Evolutionary conservation across 1,140 invertebrate genomes (phyloP).

Genomic region (Drosophila pruinosa): DNA sequence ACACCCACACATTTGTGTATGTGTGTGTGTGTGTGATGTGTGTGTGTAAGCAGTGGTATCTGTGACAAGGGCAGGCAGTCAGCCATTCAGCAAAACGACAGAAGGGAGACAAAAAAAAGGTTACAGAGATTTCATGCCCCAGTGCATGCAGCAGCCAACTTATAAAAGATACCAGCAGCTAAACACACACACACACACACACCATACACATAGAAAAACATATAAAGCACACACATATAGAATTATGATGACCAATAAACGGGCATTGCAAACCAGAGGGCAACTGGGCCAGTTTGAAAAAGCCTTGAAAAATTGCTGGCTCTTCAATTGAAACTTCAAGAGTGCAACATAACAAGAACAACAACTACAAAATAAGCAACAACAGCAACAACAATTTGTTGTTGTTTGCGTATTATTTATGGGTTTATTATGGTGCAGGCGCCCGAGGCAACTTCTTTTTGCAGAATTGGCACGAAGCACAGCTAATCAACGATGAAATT

Average conservation of each 20-base stretch:
- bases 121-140: constrained; percentile 73
- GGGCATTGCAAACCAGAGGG: background rate
- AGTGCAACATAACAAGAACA: constrained; percentile 42
- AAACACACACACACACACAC: constrained; percentile 16
- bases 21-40: constrained; percentile 3
- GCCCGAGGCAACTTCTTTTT: constrained; percentile 1
- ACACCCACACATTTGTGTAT: constrained; percentile 12
- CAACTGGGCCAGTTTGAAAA: background rate
- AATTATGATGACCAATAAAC: constrained; percentile 28
- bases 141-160: constrained; percentile 51
- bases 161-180: constrained; percentile 46
- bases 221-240: background rate
- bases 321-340: constrained; percentile 66
- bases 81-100: constrained; percentile 44
- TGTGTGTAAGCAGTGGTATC: constrained; percentile 17
- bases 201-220: background rate
- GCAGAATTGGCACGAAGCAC: constrained; percentile 45
- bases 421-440: constrained; percentile 1
- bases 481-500: constrained; percentile 72
- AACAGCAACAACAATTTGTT: constrained; percentile 7
- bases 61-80: constrained; percentile 44
- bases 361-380: constrained; percentile 16
- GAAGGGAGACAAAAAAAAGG: constrained; percentile 45
- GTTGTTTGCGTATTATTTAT: constrained; percentile 27
- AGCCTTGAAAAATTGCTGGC: constrained; percentile 61